Evolutionary conservation across 2,113 vertebrate species (phyloP), one percentile per base, ranked within the genome.

Genomic region (Pterophyllum scalare): DNA sequence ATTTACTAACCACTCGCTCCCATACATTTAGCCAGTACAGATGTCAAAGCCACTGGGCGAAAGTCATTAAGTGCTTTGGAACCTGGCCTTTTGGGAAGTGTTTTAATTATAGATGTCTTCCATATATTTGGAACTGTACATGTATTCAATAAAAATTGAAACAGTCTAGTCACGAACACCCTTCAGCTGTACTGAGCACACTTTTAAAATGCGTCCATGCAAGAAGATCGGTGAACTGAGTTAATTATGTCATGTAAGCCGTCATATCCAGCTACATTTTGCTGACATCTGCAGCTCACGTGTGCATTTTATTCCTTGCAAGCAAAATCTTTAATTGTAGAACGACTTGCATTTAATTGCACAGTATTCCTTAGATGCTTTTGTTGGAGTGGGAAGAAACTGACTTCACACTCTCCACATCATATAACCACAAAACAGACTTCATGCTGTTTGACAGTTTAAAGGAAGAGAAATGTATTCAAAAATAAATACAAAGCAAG

Each of bases 401-500:
- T 62, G 33, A 61, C 28, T n/a, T 62, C 1, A 38, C 24, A 83
- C 40, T 61, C 31, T 54, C 56, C 31, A 60, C 14, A n/a, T 84
- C 57, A 70, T 28, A 33, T 40, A 77, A 60, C 59, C 58, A 57
- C 79, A 87, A 64, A 20, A 67, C 54, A 79, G 5, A 22, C 15
- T 31, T 28, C 38, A 77, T 76, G 75, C 43, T 81, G 84, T 86
- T 79, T 79, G 79, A 84, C 79, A 67, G 82, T 74, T 81, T 0
- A 88, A 61, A 92, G 87, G 79, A 90, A 93, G 74, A 26, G 82
- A 87, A 87, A 85, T 80, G 85, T 83, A 86, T 89, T 93, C 77
- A 84, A 92, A n/a, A 92, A 92, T 88, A 91, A 83, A 93, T 15
- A 84, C 28, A 82, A 61, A 81, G 82, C 64, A 74, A 81, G 80